Evolutionary conservation across 1,140 invertebrate genomes (phyloP).

Genomic region (Drosophila sechellia): DNA sequence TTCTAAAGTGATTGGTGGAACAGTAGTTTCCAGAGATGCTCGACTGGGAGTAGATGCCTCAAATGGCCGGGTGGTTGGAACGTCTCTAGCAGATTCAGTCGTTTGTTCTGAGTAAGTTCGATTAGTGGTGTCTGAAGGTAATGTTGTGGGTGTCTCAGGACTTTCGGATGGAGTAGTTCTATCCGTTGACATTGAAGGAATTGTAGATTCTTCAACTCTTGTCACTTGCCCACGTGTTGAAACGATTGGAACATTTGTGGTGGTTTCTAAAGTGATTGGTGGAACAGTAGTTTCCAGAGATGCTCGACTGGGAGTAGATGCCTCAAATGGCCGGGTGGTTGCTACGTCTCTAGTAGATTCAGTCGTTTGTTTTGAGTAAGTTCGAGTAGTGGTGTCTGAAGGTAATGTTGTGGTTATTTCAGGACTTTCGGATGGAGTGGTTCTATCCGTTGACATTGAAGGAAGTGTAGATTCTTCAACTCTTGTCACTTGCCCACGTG

Average conservation of each 20-base stretch:
- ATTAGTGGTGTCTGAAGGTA: no score
- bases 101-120: no score
- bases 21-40: no score
- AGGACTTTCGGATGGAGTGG: not conserved
- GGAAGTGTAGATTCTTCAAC: not conserved
- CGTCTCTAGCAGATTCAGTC: no score
- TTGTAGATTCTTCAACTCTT: no score
- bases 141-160: no score
- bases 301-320: not conserved
- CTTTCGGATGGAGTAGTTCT: no score
- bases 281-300: not conserved
- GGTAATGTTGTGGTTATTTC: not conserved
- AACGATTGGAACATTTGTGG: not conserved
- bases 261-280: not conserved
- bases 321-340: not conserved
- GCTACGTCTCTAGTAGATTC: not conserved
- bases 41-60: no score
- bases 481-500: not conserved
- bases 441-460: not conserved
- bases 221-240: not conserved
- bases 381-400: not conserved
- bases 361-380: not conserved
- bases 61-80: no score
- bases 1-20: no score
- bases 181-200: no score